phyloP scores from a whole-genome alignment of 1,140 invertebrate genomes.

The Pseudobourletiella spinata region DNA sequence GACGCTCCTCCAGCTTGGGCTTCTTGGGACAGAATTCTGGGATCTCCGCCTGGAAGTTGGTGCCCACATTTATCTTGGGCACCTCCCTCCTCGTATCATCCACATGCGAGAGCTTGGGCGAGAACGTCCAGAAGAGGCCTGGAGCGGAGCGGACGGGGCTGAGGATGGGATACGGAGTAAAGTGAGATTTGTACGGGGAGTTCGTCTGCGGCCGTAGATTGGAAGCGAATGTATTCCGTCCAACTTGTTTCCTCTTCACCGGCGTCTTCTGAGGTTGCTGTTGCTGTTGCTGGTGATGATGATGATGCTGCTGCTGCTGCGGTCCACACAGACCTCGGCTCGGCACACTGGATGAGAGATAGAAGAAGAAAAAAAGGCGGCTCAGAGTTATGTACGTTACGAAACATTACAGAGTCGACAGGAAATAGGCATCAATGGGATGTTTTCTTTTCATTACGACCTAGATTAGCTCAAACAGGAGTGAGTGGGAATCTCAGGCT shows the following conservation, averaged over 20 bases:
- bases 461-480: too few species aligned
- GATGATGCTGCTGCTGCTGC: too few species aligned
- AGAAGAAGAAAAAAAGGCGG: too few species aligned
- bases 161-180: conserved; percentile 33
- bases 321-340: too few species aligned
- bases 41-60: conserved; percentile 69
- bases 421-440: neutral
- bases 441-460: neutral
- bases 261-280: too few species aligned
- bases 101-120: conserved; percentile 39
- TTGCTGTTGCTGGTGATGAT: too few species aligned
- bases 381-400: too few species aligned
- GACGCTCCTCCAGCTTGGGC: neutral
- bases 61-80: conserved; percentile 77
- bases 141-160: conserved; percentile 33
- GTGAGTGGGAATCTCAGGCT: too few species aligned
- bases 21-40: conserved; percentile 7
- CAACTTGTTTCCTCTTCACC: conserved; percentile 35
- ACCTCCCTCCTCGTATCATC: conserved; percentile 49
- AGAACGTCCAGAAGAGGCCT: conserved; percentile 32
- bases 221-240: conserved; percentile 34
- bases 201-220: conserved; percentile 29
- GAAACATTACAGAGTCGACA: too few species aligned
- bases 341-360: too few species aligned
- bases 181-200: conserved; percentile 10